These are phyloP conservation scores for Pentamera pediparva DNA, from an alignment of 53 echinoderm and acorn worm species.

Conservation along the genomic window DNA sequence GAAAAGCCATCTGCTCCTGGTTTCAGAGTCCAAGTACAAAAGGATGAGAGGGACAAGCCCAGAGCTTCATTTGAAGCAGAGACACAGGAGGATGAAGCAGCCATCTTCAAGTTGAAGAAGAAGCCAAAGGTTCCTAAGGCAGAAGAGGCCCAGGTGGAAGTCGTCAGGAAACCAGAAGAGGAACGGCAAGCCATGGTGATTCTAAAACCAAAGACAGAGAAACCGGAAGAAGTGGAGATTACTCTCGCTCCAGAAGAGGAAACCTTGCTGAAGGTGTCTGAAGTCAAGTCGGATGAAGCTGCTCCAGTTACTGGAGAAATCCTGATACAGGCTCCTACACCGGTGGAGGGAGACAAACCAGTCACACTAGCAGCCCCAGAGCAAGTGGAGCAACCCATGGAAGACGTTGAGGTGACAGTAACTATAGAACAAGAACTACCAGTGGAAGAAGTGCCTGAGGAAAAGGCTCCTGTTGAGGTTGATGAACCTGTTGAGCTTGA, in stretches of 20 bases:
- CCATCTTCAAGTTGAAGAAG: slow-evolving; percentile 20
- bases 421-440: slow-evolving; percentile 34
- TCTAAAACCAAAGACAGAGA: slow-evolving; percentile 6
- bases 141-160: background rate
- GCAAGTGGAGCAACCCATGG: slow-evolving; percentile 40
- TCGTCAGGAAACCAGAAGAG: slow-evolving; percentile 23
- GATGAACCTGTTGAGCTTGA: slow-evolving; percentile 22
- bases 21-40: slow-evolving; percentile 5
- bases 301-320: slow-evolving; percentile 17
- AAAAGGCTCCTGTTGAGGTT: slow-evolving; percentile 21
- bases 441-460: slow-evolving; percentile 38
- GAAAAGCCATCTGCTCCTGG: background rate
- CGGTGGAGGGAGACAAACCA: slow-evolving; percentile 35
- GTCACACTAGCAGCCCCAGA: slow-evolving; percentile 23
- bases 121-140: slow-evolving; percentile 3
- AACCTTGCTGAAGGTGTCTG: slow-evolving; percentile 39
- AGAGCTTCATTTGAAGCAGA: slow-evolving; percentile 8
- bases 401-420: slow-evolving; percentile 43
- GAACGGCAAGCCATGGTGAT: slow-evolving; percentile 9
- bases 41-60: slow-evolving; percentile 3
- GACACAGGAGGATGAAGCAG: slow-evolving; percentile 13
- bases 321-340: slow-evolving; percentile 14
- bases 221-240: slow-evolving; percentile 32
- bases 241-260: slow-evolving; percentile 39
- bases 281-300: slow-evolving; percentile 39